Percentiles rank a stretch among this genome's conserved stretches.
These are phyloP conservation scores for Mesocentrotus franciscanus DNA, from an alignment of 53 echinoderm and acorn worm genomes.

Conservation along the genomic window DNA sequence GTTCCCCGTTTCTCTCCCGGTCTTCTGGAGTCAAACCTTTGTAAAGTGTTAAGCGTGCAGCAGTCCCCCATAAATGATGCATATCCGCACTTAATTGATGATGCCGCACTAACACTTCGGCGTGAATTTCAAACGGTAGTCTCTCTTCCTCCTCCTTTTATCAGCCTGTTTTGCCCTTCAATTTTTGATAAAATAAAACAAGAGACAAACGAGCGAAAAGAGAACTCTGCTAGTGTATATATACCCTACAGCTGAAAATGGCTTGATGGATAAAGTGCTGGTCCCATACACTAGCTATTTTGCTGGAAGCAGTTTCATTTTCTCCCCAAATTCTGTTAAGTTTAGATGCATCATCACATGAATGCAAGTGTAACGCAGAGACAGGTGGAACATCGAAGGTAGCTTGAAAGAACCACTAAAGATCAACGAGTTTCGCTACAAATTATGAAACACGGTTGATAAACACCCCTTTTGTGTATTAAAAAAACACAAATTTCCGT, in stretches of 20 bases:
- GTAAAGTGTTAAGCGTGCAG: slow-evolving; percentile 63
- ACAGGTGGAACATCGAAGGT: slow-evolving; percentile 54
- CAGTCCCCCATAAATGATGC: slow-evolving; percentile 66
- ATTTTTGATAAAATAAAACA: slow-evolving; percentile 56
- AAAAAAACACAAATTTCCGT: not conserved
- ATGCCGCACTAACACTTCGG: slow-evolving; percentile 56
- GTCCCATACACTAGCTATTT: slow-evolving; percentile 28
- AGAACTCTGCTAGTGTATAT: slow-evolving; percentile 58
- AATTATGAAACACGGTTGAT: slow-evolving; percentile 29
- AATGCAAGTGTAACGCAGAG: slow-evolving; percentile 27
- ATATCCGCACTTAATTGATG: slow-evolving; percentile 68
- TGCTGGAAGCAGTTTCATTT: slow-evolving; percentile 61
- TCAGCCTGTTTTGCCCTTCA: slow-evolving; percentile 47
- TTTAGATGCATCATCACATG: slow-evolving; percentile 52
- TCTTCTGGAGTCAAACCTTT: slow-evolving; percentile 26
- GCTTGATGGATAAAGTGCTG: slow-evolving; percentile 50
- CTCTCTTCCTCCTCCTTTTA: slow-evolving; percentile 59
- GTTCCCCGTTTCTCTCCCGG: slow-evolving; percentile 34
- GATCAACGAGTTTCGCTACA: slow-evolving; percentile 17
- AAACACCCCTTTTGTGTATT: not conserved
- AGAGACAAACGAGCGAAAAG: not conserved
- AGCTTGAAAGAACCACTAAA: slow-evolving; percentile 21
- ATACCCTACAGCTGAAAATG: slow-evolving; percentile 51
- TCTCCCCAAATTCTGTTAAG: slow-evolving; percentile 52
- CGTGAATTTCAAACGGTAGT: slow-evolving; percentile 58